A percentile compares a stretch with the other conserved stretches of the same genome.
Conservation (phyloP, 2,888 invertebrate genomes). For the Willowsia nigromaculata region DNA sequence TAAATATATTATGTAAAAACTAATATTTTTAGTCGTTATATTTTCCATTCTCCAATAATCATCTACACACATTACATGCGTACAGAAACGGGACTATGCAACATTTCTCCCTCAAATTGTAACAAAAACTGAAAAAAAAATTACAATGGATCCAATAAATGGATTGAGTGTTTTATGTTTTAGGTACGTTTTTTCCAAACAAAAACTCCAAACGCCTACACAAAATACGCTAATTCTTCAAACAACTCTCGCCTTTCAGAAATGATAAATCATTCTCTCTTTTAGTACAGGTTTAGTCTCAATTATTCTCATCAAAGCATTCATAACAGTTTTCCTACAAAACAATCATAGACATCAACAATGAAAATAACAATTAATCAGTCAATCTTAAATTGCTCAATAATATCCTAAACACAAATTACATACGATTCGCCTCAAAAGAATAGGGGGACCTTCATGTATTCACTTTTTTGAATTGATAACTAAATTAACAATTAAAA, state of each 20-base stretch:
- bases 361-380: not conserved
- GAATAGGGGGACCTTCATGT: not conserved
- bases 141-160: not conserved
- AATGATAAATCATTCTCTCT: too few relatives aligned
- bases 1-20: not conserved
- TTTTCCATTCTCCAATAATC: not conserved
- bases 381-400: slow-evolving; percentile 22
- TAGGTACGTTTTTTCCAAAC: not conserved
- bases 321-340: not conserved
- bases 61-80: not conserved
- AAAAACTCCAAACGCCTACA: not conserved
- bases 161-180: not conserved
- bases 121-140: not conserved
- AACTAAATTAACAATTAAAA: not conserved
- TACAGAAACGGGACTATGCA: not conserved
- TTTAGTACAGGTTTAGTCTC: too few relatives aligned
- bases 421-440: not conserved
- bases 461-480: not conserved
- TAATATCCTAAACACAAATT: not conserved
- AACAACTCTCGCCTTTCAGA: too few relatives aligned
- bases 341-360: not conserved
- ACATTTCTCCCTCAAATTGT: not conserved
- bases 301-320: too few relatives aligned
- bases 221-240: too few relatives aligned
- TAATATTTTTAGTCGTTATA: not conserved